Base-by-base conservation (phyloP, 2,888 invertebrate genomes). In the Caenorhabditis sp. region DNA sequence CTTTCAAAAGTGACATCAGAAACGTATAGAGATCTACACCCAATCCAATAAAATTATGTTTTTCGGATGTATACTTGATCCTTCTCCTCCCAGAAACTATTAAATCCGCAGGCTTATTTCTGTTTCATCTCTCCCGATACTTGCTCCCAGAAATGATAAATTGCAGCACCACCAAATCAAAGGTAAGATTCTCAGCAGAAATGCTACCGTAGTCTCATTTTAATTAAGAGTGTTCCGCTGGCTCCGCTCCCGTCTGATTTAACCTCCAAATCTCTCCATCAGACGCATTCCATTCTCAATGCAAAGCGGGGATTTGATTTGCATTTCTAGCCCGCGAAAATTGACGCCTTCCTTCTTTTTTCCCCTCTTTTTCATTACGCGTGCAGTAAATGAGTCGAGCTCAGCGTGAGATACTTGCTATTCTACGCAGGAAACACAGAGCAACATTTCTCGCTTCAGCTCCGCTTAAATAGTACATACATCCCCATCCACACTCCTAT, bases 301-400 rank as follows among this genome's bases (percentile, higher is more conserved):
- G 74, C 74, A 65, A 74, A 74, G 65, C 65, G 74, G n/a, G n/a
- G 65, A 74, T 74, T 74, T 67, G 65, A 74, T 74, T 74, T 74
- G 65, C 74, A 74, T 74, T 74, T 65, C 53, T 62, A 51, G 37
- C 28, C 51, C 26, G 24, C 64, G n/a, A 24, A 28, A 32, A 60
- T 22, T 51, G 35, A 65, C 58, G 40, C 47, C 58, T 32, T 50
- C 44, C 32, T 26, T 20, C 47, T 64, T 32, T 40, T 35, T 22
- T 70, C 51, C 20, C 20, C 32, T 37, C 40, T 67, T 67, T 67
- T 67, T 62, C 70, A 70, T 61, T 61, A 44, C 28, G 53, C 61
- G 26, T 26, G 51, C 68, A 68, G 61, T 60, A 70, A 70, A 70
- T 70, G 70, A 70, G 69, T 50, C 28, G 24, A 60, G 28, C 9